Conservation (phyloP, 2,888 invertebrate species). For the Leucophora obtusa region DNA sequence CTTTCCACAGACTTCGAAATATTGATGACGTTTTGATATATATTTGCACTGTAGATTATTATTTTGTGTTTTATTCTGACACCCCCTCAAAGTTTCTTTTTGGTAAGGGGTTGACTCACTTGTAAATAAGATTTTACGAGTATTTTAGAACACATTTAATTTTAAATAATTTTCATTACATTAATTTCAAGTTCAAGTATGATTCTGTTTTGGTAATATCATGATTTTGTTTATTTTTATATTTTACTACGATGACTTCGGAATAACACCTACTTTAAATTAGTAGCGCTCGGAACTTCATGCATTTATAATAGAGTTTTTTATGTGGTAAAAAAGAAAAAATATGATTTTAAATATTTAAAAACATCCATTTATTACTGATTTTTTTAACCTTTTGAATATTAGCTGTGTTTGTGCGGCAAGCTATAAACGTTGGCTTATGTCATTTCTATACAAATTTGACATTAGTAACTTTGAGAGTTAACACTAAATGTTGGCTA, state of each 20-base stretch:
- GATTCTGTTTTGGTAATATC: constrained; percentile 22
- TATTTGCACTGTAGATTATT: background rate
- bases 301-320: too few species aligned
- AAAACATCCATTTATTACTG: too few species aligned
- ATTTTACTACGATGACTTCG: background rate
- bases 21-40: constrained; percentile 9
- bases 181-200: constrained; percentile 46
- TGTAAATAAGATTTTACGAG: background rate
- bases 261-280: constrained; percentile 27
- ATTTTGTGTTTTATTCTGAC: constrained; percentile 15
- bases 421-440: too few species aligned
- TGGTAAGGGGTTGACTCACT: constrained; percentile 7
- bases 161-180: constrained; percentile 17
- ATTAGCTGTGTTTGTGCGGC: too few species aligned
- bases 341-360: too few species aligned
- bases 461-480: too few species aligned
- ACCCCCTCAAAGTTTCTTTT: constrained; percentile 38
- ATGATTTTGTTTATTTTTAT: constrained; percentile 12
- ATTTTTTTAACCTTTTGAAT: too few species aligned
- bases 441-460: too few species aligned
- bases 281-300: too few species aligned
- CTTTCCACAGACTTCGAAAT: constrained; percentile 35
- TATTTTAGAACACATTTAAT: background rate
- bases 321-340: too few species aligned
- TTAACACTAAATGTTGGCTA: too few species aligned